Base-by-base conservation (phyloP, 2,113 vertebrate genomes). In the Istiophorus platypterus region DNA sequence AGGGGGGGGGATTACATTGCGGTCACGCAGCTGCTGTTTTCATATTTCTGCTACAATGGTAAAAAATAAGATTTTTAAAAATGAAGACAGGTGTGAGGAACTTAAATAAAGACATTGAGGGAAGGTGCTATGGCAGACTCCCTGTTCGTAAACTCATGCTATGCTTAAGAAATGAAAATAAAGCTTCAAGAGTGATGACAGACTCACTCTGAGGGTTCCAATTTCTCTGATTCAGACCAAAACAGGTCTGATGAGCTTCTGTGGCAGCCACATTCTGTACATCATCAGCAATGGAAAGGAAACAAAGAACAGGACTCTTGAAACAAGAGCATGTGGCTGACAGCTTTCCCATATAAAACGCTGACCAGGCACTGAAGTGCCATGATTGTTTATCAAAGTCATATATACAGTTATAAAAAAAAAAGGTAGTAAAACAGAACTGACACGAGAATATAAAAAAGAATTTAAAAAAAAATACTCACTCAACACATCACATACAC, bases 331-430 rank as follows among this genome's bases (percentile, higher is more conserved):
- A 64, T 52, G 85, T 74, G 84, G 83, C 65, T 65, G 59, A 80
- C 59, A 58, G 57, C 65, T 39, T 82, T 85, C 72, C 66, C 85
- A 72, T 67, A 75, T 63, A 77, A 89, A 91, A 89, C 0, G 72
- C 81, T 88, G 89, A 90, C 56, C 7, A 22, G 72, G 81, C 89
- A 87, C 84, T 37, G 2, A 75, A 45, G 81, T 74, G 80, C 85
- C 56, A 52, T n/a, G 54, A 85, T 88, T 80, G 84, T 71, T 69
- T 62, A 80, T 76, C 71, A 57, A 78, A 67, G 69, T 84, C 80
- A 83, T 85, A 87, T 90, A 67, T 89, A 89, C 86, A 92, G 34
- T 20, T 71, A 54, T 78, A 71, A 66, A 82, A 86, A 66, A 81
- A 61, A 78, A 70, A n/a, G n/a, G n/a, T n/a, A n/a, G n/a, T n/a